Conservation (phyloP, 2,797 vertebrate genomes). For the Geotrypetes seraphini region DNA sequence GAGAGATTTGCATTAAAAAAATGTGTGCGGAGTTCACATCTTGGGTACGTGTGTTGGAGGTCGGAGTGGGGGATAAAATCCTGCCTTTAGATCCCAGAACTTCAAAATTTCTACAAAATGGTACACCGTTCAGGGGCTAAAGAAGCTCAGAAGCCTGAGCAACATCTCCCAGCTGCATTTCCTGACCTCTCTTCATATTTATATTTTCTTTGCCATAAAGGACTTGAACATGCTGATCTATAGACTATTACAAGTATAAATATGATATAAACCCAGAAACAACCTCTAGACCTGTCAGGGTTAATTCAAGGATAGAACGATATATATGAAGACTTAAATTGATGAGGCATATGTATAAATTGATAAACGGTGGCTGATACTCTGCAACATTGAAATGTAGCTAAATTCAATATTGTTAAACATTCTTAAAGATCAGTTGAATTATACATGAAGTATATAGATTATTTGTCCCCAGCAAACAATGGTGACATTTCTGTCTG, state of each 20-base stretch:
- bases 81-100: no score
- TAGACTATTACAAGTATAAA: neutral
- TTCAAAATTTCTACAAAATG: no score
- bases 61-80: no score
- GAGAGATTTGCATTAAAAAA: no score
- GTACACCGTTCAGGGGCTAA: no score
- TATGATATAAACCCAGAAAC: constrained; percentile 9
- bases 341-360: constrained; percentile 36
- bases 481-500: constrained; percentile 64
- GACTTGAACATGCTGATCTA: no score
- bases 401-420: constrained; percentile 63
- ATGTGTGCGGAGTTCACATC: no score
- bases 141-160: no score
- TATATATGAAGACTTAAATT: constrained; percentile 33
- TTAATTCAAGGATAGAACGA: constrained; percentile 18
- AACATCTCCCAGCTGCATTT: no score
- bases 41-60: no score
- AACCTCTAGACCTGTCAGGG: constrained; percentile 5
- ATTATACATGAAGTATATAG: constrained; percentile 66
- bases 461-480: constrained; percentile 65
- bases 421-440: constrained; percentile 64
- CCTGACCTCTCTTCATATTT: no score
- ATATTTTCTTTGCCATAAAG: no score
- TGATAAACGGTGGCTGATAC: constrained; percentile 45
- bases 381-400: constrained; percentile 49